These are phyloP conservation scores for Littorina saxatilis DNA, from an alignment of 1,140 invertebrate species.

Conservation along the genomic window DNA sequence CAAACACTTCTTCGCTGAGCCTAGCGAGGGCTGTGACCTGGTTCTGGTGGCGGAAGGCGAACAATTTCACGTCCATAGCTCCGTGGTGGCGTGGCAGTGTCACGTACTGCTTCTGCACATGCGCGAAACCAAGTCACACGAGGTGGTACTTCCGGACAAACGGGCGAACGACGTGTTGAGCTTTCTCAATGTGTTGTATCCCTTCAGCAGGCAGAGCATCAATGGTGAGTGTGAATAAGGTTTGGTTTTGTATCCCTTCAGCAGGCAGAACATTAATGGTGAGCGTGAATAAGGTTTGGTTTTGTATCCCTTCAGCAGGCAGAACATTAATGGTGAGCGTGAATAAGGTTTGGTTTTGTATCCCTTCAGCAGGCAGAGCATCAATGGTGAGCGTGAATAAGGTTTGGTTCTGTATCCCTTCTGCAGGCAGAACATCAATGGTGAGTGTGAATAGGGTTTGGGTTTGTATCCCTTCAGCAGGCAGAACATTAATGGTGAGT, in stretches of 20 bases:
- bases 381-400: too few species aligned
- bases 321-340: too few species aligned
- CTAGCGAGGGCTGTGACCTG: not conserved
- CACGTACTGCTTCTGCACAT: not conserved
- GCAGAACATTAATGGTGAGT: not conserved
- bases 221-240: too few species aligned
- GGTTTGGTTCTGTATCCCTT: too few species aligned
- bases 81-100: conserved; percentile 19
- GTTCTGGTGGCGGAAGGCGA: conserved; percentile 2
- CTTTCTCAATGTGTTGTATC: not conserved
- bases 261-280: too few species aligned
- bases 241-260: not conserved
- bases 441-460: too few species aligned
- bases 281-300: too few species aligned
- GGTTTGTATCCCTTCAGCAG: not conserved
- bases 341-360: too few species aligned
- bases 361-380: too few species aligned
- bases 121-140: not conserved
- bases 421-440: too few species aligned
- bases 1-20: not conserved
- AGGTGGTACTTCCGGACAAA: not conserved
- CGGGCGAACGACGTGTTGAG: not conserved
- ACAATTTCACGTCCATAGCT: conserved; percentile 8
- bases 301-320: too few species aligned
- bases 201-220: not conserved